Percentiles rank a stretch among this genome's conserved stretches.
Conservation (phyloP, 2,888 invertebrate species). For the Pandemis corylana region DNA sequence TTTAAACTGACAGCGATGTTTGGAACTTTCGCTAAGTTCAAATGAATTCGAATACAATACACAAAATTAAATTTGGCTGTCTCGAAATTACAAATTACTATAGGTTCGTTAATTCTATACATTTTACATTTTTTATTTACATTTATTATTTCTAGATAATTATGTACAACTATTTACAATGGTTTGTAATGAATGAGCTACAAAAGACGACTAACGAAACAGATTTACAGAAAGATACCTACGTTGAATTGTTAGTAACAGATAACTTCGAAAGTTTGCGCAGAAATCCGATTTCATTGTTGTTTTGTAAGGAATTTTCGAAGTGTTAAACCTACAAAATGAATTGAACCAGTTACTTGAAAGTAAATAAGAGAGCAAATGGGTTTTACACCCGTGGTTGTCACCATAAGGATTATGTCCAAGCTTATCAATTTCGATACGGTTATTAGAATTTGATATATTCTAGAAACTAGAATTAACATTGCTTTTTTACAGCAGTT, state of each 20-base stretch:
- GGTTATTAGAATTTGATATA: constrained; percentile 8
- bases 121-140: constrained; percentile 56
- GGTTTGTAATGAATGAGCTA: neutral
- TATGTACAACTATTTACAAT: constrained; percentile 57
- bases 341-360: neutral
- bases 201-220: neutral
- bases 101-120: constrained; percentile 39
- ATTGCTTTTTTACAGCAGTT: constrained; percentile 7
- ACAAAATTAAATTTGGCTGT: constrained; percentile 65
- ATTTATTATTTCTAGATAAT: constrained; percentile 20
- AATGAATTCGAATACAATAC: constrained; percentile 53
- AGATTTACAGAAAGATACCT: neutral
- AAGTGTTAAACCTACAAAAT: neutral
- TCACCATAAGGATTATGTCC: neutral
- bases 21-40: constrained; percentile 35
- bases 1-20: constrained; percentile 56
- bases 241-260: neutral
- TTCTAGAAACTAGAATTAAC: constrained; percentile 7
- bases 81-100: constrained; percentile 60
- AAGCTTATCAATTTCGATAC: constrained; percentile 18
- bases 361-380: neutral
- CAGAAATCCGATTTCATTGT: neutral
- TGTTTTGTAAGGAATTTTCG: neutral
- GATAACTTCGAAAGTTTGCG: neutral
- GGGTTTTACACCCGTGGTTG: constrained; percentile 20